phyloP scores from a whole-genome alignment of 1,140 invertebrate species.

The Saccostrea glomerata region DNA sequence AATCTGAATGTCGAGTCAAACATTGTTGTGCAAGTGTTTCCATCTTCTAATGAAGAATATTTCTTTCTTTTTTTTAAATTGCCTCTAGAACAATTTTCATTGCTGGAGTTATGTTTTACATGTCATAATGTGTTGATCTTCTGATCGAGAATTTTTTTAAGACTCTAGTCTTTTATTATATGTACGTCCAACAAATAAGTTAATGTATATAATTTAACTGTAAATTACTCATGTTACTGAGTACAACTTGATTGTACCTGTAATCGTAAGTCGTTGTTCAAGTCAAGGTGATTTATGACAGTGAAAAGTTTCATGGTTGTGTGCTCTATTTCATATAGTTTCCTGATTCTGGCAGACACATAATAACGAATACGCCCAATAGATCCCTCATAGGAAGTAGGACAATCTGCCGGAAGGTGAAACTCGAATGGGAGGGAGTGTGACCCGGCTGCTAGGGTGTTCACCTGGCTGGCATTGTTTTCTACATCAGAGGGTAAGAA shows the following conservation, averaged over 20 bases:
- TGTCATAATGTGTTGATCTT: too few species aligned
- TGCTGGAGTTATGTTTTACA: too few species aligned
- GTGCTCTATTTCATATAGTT: constrained; percentile 74
- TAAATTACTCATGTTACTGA: too few species aligned
- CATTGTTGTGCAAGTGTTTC: not conserved
- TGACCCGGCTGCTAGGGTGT: constrained; percentile 67
- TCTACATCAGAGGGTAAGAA: constrained; percentile 46
- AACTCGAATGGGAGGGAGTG: constrained; percentile 79
- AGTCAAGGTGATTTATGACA: constrained; percentile 70
- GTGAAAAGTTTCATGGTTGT: constrained; percentile 70
- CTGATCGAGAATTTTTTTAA: too few species aligned
- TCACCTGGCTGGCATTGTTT: constrained; percentile 47
- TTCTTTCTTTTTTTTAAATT: too few species aligned
- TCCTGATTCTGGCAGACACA: constrained; percentile 76
- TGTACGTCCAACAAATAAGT: too few species aligned
- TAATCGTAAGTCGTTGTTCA: constrained; percentile 63
- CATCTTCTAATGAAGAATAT: not conserved
- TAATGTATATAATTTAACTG: too few species aligned
- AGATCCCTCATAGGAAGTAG: constrained; percentile 79
- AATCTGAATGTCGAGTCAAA: not conserved
- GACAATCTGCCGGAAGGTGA: constrained; percentile 78
- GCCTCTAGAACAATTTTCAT: too few species aligned
- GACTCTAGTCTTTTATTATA: too few species aligned
- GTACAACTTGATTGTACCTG: not conserved
- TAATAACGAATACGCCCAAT: constrained; percentile 78